Percentiles rank a stretch among this genome's conserved stretches.
phyloP scores from a whole-genome alignment of 2,113 vertebrate species.

The Gila orcuttii region DNA sequence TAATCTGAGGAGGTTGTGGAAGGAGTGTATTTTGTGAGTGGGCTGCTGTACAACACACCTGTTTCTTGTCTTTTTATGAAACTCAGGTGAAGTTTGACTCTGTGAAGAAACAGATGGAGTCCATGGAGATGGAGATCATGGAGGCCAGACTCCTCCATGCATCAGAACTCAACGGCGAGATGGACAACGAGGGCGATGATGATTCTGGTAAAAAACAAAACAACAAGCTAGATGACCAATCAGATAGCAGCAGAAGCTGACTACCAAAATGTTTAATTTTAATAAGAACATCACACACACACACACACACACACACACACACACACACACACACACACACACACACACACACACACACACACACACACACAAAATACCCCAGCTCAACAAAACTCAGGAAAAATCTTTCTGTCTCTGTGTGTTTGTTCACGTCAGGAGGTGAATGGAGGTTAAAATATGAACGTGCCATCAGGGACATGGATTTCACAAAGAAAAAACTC shows the following conservation, averaged over 20 bases:
- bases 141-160: conserved; percentile 91
- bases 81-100: conserved; percentile 85
- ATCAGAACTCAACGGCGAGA: conserved; percentile 88
- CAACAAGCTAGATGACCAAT: neutral
- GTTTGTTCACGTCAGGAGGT: conserved; percentile 76
- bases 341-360: neutral
- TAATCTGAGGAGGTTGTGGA: neutral
- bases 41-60: neutral
- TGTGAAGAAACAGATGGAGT: conserved; percentile 89
- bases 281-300: neutral
- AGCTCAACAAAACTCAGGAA: neutral
- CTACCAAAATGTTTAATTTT: neutral
- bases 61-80: conserved; percentile 3
- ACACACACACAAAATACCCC: neutral
- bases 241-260: neutral
- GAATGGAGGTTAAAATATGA: conserved; percentile 96
- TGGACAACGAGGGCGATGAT: conserved; percentile 81
- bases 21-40: neutral
- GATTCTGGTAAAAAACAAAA: conserved; percentile 58
- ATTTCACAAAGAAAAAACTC: conserved; percentile 92
- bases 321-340: neutral
- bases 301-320: too few species aligned
- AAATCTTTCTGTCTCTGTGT: neutral
- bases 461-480: conserved; percentile 88
- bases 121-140: conserved; percentile 97